Evolutionary conservation across 2,888 invertebrate species (phyloP), one percentile per base, ranked within the genome.

Genomic region (Lasius platythorax): DNA sequence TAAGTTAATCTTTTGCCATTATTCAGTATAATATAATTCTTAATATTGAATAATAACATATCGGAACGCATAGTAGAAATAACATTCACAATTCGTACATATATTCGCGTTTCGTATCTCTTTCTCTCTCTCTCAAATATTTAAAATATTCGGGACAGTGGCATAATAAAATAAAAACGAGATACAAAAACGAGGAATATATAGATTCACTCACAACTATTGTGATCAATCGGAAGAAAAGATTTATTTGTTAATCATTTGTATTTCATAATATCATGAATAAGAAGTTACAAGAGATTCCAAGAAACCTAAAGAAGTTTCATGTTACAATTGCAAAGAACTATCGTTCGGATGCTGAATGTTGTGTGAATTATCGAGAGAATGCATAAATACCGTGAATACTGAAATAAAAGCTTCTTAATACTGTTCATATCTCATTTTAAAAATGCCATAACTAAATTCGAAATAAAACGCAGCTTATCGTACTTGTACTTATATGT

Each of bases 231-330:
- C 43, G 72, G 46, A 61, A 79, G 61, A 61, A 61, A 79, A 61
- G 4, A 72, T 79, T 72, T 79, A 79, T 79, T 79, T 72, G 72
- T 72, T 79, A 79, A 61, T 72, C 43, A 79, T 78, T 68, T 68
- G 56, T 78, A 78, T 79, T 72, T 79, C 72, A 79, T 46, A 72
- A 28, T 58, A 72, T 79, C 46, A 72, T 79, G 72, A 61, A 79
- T 79, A 72, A 78, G 43, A 78, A 72, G 61, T 79, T 72, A 79
- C 79, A 79, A 79, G 68, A 68, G 66, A 18, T 79, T 58, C 46
- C 23, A 46, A 79, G 79, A 79, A 79, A 61, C 46, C 33, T 33
- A 72, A 79, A 79, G 23, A 23, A 72, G 79, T 72, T 79, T 58
- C 70, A 12, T 61, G 23, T 72, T 79, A 79, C 43, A 79, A 46